These are phyloP conservation scores for Enteromius radiatus DNA, from an alignment of 2,797 vertebrate genomes.

Conservation along the genomic window DNA sequence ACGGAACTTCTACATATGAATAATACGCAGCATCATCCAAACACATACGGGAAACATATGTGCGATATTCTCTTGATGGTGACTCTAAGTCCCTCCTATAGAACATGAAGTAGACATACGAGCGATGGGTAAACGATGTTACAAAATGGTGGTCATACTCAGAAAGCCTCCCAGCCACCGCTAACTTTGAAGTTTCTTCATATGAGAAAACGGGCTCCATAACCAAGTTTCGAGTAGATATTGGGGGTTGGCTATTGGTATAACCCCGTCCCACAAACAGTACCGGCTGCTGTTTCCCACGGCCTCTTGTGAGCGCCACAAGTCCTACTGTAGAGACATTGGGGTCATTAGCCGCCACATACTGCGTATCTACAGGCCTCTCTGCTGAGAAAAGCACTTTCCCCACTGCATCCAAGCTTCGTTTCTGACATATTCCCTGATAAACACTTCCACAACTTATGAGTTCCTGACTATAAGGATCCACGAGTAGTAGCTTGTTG, in stretches of 20 bases:
- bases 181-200: constrained; percentile 94
- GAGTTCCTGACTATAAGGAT: constrained; percentile 84
- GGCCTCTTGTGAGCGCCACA: constrained; percentile 77
- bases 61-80: constrained; percentile 87
- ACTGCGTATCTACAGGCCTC: constrained; percentile 93
- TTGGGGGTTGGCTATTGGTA: constrained; percentile 95
- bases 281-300: constrained; percentile 81
- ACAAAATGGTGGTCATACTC: constrained; percentile 98
- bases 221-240: constrained; percentile 91
- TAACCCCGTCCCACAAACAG: constrained; percentile 95
- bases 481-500: constrained; percentile 92
- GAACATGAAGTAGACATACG: constrained; percentile 94
- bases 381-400: constrained; percentile 85
- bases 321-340: constrained; percentile 92
- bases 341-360: constrained; percentile 94
- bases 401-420: constrained; percentile 79
- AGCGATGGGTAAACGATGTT: constrained; percentile 84
- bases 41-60: constrained; percentile 92
- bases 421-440: constrained; percentile 95
- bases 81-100: constrained; percentile 93
- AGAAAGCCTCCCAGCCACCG: constrained; percentile 90
- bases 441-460: constrained; percentile 94
- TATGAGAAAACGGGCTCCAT: constrained; percentile 94
- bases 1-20: constrained; percentile 92
- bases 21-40: constrained; percentile 94